phyloP scores from a whole-genome alignment of 2,113 vertebrate genomes.

The Grus americana region DNA sequence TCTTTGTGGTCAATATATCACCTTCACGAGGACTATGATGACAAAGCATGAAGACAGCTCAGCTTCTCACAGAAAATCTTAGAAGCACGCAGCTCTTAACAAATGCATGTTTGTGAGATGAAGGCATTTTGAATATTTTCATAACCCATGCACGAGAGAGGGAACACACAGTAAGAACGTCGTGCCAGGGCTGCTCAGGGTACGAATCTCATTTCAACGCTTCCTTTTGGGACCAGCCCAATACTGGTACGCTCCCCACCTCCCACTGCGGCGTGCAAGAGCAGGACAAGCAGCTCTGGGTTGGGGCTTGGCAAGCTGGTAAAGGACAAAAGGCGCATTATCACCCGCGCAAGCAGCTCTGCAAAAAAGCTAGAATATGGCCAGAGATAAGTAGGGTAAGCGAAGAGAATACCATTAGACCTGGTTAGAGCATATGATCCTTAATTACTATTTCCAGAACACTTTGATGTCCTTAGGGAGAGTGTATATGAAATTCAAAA shows the following conservation, averaged over 20 bases:
- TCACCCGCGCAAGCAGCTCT: not conserved
- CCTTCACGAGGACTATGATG: not conserved
- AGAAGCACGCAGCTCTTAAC: not conserved
- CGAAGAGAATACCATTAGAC: not conserved
- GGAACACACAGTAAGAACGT: not conserved
- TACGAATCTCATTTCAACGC: not conserved
- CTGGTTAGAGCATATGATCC: not conserved
- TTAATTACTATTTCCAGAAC: slow-evolving; percentile 6
- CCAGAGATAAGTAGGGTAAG: not conserved
- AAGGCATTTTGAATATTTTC: not conserved
- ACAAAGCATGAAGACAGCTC: not conserved
- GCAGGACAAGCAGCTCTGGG: not conserved
- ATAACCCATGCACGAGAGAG: not conserved
- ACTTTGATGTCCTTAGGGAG: not conserved
- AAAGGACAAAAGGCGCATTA: not conserved
- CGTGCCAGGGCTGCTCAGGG: not conserved
- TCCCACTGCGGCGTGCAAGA: not conserved
- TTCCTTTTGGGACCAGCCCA: not conserved
- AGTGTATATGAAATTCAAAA: slow-evolving; percentile 4
- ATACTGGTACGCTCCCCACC: not conserved
- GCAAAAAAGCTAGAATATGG: not conserved
- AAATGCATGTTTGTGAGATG: not conserved
- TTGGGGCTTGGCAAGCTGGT: not conserved
- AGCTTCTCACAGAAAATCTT: not conserved
- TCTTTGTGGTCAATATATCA: not conserved